Evolutionary conservation across 2,113 vertebrate genomes (phyloP).

Genomic region (Poecilia latipinna): DNA sequence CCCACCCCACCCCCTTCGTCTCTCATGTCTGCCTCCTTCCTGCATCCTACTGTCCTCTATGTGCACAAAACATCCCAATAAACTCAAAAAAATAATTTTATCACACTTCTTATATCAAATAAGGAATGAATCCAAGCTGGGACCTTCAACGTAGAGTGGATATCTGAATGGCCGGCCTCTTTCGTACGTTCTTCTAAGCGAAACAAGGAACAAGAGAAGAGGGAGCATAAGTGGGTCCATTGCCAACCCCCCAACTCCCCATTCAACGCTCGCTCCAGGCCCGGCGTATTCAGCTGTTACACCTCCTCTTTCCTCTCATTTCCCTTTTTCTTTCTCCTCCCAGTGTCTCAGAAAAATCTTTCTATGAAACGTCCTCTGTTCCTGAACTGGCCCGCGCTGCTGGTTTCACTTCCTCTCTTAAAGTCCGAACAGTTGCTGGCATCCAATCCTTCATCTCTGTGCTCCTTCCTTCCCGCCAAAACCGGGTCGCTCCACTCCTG

Average conservation of each 20-base stretch:
- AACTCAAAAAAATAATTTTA: background rate
- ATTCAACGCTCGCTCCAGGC: constrained; percentile 74
- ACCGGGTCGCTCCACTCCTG: background rate
- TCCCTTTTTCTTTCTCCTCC: constrained; percentile 7
- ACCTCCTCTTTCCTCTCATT: constrained; percentile 53
- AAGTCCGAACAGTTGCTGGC: constrained; percentile 35
- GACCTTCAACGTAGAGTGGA: constrained; percentile 26
- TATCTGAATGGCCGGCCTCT: background rate
- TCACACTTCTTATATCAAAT: background rate
- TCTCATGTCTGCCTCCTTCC: constrained; percentile 50
- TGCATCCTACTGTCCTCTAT: constrained; percentile 32
- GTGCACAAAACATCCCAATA: background rate
- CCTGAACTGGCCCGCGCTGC: constrained; percentile 8
- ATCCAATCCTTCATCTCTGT: constrained; percentile 29
- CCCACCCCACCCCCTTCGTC: background rate
- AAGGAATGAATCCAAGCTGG: background rate
- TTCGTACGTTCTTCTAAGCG: constrained; percentile 13
- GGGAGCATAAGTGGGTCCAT: constrained; percentile 81
- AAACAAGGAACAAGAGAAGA: constrained; percentile 32
- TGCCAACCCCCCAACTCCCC: constrained; percentile 68
- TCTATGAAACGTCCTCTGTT: constrained; percentile 37
- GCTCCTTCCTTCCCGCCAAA: constrained; percentile 41
- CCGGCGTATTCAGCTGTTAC: constrained; percentile 78
- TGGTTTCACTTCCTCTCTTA: constrained; percentile 46
- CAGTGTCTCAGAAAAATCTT: constrained; percentile 10